phyloP scores from a whole-genome alignment of 2,888 invertebrate species.

The Adela reaumurella region DNA sequence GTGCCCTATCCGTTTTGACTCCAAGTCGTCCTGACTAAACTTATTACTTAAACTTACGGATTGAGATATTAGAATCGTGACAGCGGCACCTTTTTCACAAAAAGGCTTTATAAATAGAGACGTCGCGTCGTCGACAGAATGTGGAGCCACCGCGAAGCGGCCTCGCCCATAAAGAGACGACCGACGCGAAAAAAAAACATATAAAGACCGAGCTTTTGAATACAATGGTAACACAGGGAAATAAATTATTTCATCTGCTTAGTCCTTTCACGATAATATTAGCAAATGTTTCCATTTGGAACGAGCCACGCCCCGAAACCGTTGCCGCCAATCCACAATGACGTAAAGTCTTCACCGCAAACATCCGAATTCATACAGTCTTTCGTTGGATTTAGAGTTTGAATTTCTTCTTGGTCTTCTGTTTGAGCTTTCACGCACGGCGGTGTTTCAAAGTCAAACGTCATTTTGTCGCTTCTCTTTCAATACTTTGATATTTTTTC shows the following conservation, averaged over 20 bases:
- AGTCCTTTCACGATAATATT: conserved; percentile 55
- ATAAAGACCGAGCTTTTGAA: conserved; percentile 46
- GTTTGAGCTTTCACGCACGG: background rate
- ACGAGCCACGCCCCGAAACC: conserved; percentile 44
- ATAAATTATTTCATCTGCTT: conserved; percentile 56
- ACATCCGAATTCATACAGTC: background rate
- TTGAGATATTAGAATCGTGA: background rate
- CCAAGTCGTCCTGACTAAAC: background rate
- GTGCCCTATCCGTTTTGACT: background rate
- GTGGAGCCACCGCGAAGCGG: background rate
- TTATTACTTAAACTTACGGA: background rate
- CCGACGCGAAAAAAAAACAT: conserved; percentile 46
- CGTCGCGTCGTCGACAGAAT: conserved; percentile 25
- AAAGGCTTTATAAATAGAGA: conserved; percentile 33
- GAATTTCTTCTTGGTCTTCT: background rate
- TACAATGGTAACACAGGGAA: conserved; percentile 52
- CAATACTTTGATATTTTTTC: conserved; percentile 27
- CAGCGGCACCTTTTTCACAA: conserved; percentile 25
- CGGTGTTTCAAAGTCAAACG: background rate
- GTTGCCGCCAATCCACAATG: conserved; percentile 4
- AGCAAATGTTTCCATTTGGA: conserved; percentile 55
- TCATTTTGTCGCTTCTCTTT: conserved; percentile 19
- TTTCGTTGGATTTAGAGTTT: background rate
- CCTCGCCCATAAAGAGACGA: conserved; percentile 14
- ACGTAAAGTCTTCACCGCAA: background rate